phyloP scores from a whole-genome alignment of 2,888 invertebrate genomes.

The Drosophila engyochracea region DNA sequence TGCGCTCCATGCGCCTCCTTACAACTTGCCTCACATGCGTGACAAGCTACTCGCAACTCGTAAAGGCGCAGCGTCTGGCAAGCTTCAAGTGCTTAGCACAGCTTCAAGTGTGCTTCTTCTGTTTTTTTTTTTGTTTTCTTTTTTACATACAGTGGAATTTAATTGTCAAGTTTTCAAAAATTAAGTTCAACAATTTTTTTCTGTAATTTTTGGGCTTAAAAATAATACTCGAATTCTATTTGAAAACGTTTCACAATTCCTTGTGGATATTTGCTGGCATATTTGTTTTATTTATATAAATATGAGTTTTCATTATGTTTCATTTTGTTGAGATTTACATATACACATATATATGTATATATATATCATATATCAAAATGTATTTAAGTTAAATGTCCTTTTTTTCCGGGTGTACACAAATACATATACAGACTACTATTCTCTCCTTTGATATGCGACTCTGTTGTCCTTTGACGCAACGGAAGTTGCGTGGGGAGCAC shows the following conservation, averaged over 20 bases:
- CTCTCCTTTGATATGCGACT: constrained; percentile 16
- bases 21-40: constrained; percentile 25
- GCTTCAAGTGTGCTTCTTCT: constrained; percentile 44
- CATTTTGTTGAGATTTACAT: not conserved
- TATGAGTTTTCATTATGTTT: not conserved
- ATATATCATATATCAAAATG: not conserved
- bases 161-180: not conserved
- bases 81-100: constrained; percentile 51
- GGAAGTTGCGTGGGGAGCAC: constrained; percentile 29
- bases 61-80: constrained; percentile 21
- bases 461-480: constrained; percentile 21
- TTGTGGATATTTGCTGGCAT: not conserved
- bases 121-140: not conserved
- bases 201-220: not conserved
- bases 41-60: constrained; percentile 9
- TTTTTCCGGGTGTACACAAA: not conserved
- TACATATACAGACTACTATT: not conserved
- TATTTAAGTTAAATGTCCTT: not conserved
- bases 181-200: not conserved
- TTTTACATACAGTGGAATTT: not conserved
- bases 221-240: not conserved
- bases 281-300: not conserved
- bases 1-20: not conserved
- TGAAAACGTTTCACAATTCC: not conserved
- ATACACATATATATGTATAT: no score